A percentile compares a stretch with the other conserved stretches of the same genome.
These are phyloP conservation scores for Zosterops japonicus DNA, from an alignment of 2,113 vertebrate species.

Conservation along the genomic window DNA sequence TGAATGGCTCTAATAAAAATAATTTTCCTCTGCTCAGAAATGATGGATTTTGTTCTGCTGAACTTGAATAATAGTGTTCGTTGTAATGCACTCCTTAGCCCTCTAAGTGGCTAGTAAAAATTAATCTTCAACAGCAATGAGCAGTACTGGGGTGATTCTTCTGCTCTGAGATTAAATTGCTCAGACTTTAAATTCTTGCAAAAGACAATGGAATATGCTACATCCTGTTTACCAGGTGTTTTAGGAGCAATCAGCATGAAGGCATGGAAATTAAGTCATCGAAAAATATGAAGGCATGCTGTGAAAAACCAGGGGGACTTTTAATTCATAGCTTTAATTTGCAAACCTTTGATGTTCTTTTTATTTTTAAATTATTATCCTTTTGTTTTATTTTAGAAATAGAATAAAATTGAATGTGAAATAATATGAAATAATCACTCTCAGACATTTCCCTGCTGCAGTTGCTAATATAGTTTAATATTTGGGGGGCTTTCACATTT, in stretches of 20 bases:
- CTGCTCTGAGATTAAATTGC: slow-evolving; percentile 26
- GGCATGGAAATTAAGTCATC: not conserved
- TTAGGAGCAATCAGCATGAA: slow-evolving; percentile 10
- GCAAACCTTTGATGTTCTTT: not conserved
- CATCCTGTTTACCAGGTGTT: slow-evolving; percentile 48
- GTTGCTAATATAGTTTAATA: not conserved
- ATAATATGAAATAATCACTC: not conserved
- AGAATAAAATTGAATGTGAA: not conserved
- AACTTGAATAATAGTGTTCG: slow-evolving; percentile 22
- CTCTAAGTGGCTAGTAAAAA: slow-evolving; percentile 57
- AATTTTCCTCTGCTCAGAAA: slow-evolving; percentile 38
- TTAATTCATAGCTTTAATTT: slow-evolving; percentile 24
- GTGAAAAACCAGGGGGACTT: not conserved
- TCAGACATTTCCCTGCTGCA: not conserved
- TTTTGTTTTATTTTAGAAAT: not conserved
- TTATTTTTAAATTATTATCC: not conserved
- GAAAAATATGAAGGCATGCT: not conserved
- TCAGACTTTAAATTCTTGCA: slow-evolving; percentile 19
- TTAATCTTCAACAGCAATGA: slow-evolving; percentile 43
- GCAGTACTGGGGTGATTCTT: slow-evolving; percentile 20
- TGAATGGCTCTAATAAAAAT: slow-evolving; percentile 66
- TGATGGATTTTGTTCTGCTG: slow-evolving; percentile 62
- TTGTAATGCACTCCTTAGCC: slow-evolving; percentile 30
- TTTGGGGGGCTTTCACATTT: not conserved
- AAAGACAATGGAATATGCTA: not conserved